phyloP scores from a whole-genome alignment of 2,797 vertebrate genomes.

The Iguana delicatissima region DNA sequence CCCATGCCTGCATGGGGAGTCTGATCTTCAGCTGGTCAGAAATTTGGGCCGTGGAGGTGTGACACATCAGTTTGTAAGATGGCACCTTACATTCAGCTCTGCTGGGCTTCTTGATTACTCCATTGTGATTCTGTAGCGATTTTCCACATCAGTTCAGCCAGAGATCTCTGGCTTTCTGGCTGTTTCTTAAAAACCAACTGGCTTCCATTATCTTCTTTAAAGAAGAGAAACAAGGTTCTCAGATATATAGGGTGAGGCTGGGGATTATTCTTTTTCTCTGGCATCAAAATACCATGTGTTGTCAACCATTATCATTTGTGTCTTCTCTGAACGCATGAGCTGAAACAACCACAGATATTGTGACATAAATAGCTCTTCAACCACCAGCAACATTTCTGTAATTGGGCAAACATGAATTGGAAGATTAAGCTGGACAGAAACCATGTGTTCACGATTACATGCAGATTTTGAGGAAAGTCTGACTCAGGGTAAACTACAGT shows the following conservation, averaged over 20 bases:
- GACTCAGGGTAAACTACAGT: neutral
- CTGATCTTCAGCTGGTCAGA: neutral
- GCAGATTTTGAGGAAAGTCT: constrained; percentile 46
- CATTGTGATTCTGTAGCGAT: neutral
- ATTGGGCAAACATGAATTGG: constrained; percentile 43
- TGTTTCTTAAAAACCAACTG: neutral
- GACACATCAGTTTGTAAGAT: neutral
- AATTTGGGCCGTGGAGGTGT: neutral
- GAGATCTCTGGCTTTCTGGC: neutral
- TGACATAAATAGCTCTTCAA: constrained; percentile 64
- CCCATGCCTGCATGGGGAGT: neutral
- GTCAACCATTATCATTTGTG: constrained; percentile 28
- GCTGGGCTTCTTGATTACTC: neutral
- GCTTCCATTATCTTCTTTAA: neutral
- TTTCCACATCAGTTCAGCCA: neutral
- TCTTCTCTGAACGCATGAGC: constrained; percentile 45
- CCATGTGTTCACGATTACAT: constrained; percentile 46
- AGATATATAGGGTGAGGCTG: constrained; percentile 18
- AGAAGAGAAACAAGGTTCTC: neutral
- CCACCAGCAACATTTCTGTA: constrained; percentile 41
- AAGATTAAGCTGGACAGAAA: constrained; percentile 48
- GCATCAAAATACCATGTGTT: constrained; percentile 12
- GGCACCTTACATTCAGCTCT: neutral
- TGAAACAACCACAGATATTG: constrained; percentile 49
- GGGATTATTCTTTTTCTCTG: constrained; percentile 46